Conservation (phyloP, 2,888 invertebrate genomes). For the Allolobophora icterica region DNA sequence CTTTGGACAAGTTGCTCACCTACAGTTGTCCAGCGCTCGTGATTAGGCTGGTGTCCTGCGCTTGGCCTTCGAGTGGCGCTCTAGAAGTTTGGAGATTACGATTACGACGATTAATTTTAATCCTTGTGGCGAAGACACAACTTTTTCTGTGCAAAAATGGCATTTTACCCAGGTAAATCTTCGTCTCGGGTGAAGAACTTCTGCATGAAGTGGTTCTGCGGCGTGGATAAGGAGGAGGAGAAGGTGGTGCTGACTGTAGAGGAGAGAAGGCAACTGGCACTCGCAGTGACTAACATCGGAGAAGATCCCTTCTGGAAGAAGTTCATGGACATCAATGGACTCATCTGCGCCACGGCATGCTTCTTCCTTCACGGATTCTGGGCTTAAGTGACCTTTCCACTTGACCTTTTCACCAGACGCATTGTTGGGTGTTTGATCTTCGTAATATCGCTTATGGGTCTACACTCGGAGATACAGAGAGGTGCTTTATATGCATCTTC, state of each 20-base stretch:
- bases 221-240: slow-evolving; percentile 51
- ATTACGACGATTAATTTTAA: too few species aligned
- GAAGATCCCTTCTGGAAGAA: slow-evolving; percentile 50
- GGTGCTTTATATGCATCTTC: neutral
- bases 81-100: too few species aligned
- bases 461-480: neutral
- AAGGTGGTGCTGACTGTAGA: slow-evolving; percentile 50
- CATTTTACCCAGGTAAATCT: neutral
- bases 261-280: slow-evolving; percentile 49
- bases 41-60: too few species aligned
- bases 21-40: too few species aligned
- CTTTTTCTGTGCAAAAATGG: too few species aligned
- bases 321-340: slow-evolving; percentile 51
- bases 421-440: neutral
- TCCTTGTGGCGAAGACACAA: too few species aligned
- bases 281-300: slow-evolving; percentile 55
- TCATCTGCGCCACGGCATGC: slow-evolving; percentile 50
- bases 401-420: neutral
- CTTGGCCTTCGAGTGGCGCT: too few species aligned
- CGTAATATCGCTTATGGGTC: neutral
- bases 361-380: slow-evolving; percentile 58
- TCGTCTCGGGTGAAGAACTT: neutral
- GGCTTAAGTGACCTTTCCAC: slow-evolving; percentile 32
- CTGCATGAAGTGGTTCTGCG: slow-evolving; percentile 53
- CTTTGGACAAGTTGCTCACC: too few species aligned